Percentiles rank a stretch among this genome's conserved stretches.
These are phyloP conservation scores for Apis mellifera DNA, from an alignment of 1,140 invertebrate species.

Conservation along the genomic window DNA sequence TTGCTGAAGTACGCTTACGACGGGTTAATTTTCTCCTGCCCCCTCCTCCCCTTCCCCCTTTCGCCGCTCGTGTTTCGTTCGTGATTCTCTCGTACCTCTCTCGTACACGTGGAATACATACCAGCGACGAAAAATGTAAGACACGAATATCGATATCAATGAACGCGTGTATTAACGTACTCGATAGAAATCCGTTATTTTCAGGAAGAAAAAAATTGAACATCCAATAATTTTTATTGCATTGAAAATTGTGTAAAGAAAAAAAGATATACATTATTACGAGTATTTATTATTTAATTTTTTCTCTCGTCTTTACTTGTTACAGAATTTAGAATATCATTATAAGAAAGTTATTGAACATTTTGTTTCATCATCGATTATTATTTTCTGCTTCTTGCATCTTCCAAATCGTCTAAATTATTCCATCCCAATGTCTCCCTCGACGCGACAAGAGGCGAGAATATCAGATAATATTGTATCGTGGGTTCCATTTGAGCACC, in stretches of 20 bases:
- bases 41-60: constrained; percentile 31
- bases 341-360: too few relatives aligned
- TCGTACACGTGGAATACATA: background rate
- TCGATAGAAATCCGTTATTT: background rate
- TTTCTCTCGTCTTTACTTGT: too few relatives aligned
- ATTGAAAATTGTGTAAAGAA: background rate
- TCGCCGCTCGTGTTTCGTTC: constrained; percentile 15
- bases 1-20: constrained; percentile 59
- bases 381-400: too few relatives aligned
- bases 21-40: constrained; percentile 68
- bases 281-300: too few relatives aligned
- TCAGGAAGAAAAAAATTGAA: background rate
- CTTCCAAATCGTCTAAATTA: too few relatives aligned
- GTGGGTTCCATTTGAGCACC: constrained; percentile 60
- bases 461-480: background rate
- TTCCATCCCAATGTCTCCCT: too few relatives aligned
- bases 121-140: constrained; percentile 11
- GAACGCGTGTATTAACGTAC: background rate
- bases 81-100: constrained; percentile 19
- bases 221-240: background rate
- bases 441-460: background rate
- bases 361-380: too few relatives aligned
- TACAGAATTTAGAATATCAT: too few relatives aligned
- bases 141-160: background rate
- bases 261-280: background rate